Evolutionary conservation across 1,140 invertebrate species (phyloP).

Genomic region (Adelges cooleyi): DNA sequence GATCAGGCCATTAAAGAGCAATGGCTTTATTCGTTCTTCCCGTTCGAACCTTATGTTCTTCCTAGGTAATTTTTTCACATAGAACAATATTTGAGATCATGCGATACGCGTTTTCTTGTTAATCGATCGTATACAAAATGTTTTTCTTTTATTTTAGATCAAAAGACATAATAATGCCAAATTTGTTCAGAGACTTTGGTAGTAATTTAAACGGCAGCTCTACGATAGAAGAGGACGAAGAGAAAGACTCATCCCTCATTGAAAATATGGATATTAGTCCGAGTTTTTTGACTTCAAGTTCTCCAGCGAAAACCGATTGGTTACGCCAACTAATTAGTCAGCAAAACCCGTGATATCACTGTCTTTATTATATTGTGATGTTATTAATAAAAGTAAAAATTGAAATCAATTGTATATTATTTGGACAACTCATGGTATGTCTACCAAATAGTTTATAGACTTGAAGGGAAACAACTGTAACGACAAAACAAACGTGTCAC

Average conservation of each 20-base stretch:
- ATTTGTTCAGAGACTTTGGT: constrained; percentile 11
- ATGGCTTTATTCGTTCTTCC: constrained; percentile 57
- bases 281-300: constrained; percentile 11
- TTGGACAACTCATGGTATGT: too few relatives aligned
- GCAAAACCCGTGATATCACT: too few relatives aligned
- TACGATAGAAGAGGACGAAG: constrained; percentile 2
- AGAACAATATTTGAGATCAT: too few relatives aligned
- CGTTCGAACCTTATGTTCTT: constrained; percentile 69
- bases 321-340: background rate
- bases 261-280: constrained; percentile 19
- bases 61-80: constrained; percentile 41
- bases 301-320: constrained; percentile 16
- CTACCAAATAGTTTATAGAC: too few relatives aligned
- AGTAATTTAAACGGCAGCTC: background rate
- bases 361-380: too few relatives aligned
- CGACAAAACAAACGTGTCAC: too few relatives aligned
- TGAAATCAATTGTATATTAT: too few relatives aligned
- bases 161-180: background rate
- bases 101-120: too few relatives aligned
- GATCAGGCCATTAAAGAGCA: constrained; percentile 36
- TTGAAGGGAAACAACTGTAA: too few relatives aligned
- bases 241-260: background rate
- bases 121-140: too few relatives aligned
- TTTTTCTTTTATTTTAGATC: background rate
- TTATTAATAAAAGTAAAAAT: too few relatives aligned